phyloP scores from a whole-genome alignment of 2,888 invertebrate genomes.

The Torymus aiolomorphi region DNA sequence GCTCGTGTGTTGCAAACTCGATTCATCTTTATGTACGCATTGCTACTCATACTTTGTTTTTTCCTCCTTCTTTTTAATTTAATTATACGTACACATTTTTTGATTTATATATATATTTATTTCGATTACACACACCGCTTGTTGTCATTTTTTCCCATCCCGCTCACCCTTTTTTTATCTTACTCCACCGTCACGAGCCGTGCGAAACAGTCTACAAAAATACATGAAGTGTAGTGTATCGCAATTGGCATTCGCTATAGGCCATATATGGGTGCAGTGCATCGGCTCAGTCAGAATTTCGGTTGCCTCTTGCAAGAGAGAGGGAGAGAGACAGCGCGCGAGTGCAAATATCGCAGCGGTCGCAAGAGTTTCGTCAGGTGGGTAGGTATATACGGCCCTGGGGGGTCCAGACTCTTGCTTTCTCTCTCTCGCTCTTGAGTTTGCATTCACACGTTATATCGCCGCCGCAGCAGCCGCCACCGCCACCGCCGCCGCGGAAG shows the following conservation, averaged over 20 bases:
- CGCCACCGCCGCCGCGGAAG: conserved; percentile 66
- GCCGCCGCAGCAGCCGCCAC: conserved; percentile 57
- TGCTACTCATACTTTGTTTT: conserved; percentile 16
- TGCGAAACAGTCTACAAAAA: not conserved
- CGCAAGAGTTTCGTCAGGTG: conserved; percentile 45
- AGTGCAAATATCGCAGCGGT: conserved; percentile 25
- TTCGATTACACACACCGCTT: conserved; percentile 13
- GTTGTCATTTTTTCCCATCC: not conserved
- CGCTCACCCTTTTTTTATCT: too few species aligned
- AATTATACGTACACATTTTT: conserved; percentile 17
- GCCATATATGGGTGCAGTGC: not conserved
- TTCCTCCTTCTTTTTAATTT: conserved; percentile 26
- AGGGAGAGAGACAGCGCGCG: not conserved
- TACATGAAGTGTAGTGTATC: not conserved
- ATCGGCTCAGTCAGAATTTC: not conserved
- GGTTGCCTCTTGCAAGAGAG: not conserved
- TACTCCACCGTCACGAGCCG: too few species aligned
- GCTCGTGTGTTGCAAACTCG: conserved; percentile 54
- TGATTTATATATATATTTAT: conserved; percentile 8
- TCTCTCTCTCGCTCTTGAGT: conserved; percentile 61
- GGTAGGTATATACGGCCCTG: conserved; percentile 40
- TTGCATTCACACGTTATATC: conserved; percentile 73
- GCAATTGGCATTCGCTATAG: too few species aligned
- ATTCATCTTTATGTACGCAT: not conserved
- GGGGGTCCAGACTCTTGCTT: conserved; percentile 46